phyloP scores from a whole-genome alignment of 2,113 vertebrate species.

The Leucopternis melanops region DNA sequence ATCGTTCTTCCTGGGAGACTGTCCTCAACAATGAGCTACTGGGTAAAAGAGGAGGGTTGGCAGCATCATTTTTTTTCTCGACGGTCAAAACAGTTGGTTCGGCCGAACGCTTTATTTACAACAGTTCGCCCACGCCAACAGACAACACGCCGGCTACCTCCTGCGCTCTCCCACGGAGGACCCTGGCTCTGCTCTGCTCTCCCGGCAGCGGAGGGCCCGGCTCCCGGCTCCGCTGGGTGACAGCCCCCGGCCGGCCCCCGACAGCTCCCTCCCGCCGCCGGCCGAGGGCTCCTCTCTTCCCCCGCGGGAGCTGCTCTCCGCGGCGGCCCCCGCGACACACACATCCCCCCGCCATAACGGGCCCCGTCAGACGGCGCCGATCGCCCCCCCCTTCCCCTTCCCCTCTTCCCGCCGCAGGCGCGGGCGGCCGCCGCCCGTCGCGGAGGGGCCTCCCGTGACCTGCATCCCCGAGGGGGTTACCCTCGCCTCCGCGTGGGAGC shows the following conservation, averaged over 20 bases:
- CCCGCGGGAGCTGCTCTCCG: background rate
- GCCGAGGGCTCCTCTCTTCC: background rate
- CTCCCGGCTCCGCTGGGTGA: background rate
- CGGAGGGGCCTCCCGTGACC: too few relatives aligned
- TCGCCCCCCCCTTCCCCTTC: too few relatives aligned
- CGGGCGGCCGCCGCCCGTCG: too few relatives aligned
- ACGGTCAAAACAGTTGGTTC: background rate
- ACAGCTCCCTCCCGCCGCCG: background rate
- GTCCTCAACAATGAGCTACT: background rate
- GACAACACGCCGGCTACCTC: background rate
- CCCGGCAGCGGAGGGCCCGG: background rate
- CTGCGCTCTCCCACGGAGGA: rapidly evolving
- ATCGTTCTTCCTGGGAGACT: background rate
- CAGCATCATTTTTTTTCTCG: background rate
- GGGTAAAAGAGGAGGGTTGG: background rate
- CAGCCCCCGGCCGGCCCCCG: too few relatives aligned
- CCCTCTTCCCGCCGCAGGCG: too few relatives aligned
- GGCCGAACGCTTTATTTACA: too few relatives aligned
- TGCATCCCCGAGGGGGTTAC: too few relatives aligned
- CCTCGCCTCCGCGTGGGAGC: too few relatives aligned
- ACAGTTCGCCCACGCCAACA: rapidly evolving
- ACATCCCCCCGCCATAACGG: too few relatives aligned
- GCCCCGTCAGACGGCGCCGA: too few relatives aligned
- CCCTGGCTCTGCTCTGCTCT: background rate
- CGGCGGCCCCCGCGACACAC: background rate